A percentile compares a stretch with the other conserved stretches of the same genome.
Conservation (phyloP, 2,888 invertebrate genomes). For the Tenthredo distinguenda region DNA sequence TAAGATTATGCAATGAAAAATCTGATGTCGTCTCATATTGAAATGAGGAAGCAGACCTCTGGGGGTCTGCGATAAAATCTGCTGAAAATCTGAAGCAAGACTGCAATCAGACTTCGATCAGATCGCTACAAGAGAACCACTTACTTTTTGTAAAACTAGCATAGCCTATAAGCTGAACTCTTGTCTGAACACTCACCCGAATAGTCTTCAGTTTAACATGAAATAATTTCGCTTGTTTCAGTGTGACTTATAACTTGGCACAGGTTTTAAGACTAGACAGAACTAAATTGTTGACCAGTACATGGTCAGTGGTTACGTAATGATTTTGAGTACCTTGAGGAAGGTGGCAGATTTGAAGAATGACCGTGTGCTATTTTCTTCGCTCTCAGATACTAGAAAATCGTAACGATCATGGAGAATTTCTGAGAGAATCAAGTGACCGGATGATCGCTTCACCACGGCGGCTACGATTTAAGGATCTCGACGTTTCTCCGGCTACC, state of each 20-base stretch:
- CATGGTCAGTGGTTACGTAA: background rate
- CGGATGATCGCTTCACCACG: constrained; percentile 28
- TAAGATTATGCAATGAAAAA: background rate
- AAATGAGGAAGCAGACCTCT: background rate
- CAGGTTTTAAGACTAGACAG: background rate
- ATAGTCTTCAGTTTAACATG: background rate
- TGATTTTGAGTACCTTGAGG: background rate
- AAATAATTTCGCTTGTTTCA: too few relatives aligned
- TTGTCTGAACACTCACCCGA: too few relatives aligned
- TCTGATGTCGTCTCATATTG: background rate
- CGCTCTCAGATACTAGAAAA: background rate
- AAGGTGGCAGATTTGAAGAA: background rate
- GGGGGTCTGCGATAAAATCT: too few relatives aligned
- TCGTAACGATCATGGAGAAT: background rate
- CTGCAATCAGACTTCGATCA: background rate
- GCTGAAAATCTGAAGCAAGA: too few relatives aligned
- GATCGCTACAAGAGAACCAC: background rate
- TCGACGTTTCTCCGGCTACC: constrained; percentile 7
- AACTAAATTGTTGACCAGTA: background rate
- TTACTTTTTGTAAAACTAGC: too few relatives aligned
- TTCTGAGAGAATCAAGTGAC: background rate
- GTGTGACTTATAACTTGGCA: too few relatives aligned
- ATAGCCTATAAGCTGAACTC: too few relatives aligned
- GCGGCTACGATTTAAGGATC: constrained; percentile 25
- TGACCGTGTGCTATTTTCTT: background rate